Conservation (phyloP, 1,140 invertebrate genomes). For the Solenopsis invicta region DNA sequence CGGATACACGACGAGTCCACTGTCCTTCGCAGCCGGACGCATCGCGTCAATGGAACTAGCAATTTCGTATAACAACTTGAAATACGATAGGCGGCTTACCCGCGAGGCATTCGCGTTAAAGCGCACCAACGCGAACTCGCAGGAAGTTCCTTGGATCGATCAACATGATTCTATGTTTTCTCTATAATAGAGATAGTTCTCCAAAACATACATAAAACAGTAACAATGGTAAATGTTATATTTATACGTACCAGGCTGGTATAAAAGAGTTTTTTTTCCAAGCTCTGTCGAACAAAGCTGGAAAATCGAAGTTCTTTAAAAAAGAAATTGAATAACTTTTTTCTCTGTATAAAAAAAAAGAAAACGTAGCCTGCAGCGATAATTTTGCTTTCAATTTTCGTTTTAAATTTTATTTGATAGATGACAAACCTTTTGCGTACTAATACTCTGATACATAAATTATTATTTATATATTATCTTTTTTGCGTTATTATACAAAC, state of each 20-base stretch:
- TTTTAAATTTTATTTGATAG: not conserved
- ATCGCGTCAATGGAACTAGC: constrained; percentile 52
- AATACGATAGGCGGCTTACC: constrained; percentile 38
- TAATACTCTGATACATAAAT: not conserved
- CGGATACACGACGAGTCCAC: constrained; percentile 33
- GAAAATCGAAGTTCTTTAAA: not conserved
- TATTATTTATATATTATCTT: not conserved
- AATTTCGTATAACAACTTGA: constrained; percentile 48
- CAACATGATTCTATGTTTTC: constrained; percentile 2
- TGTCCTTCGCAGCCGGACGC: constrained; percentile 52
- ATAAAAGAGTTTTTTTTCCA: not conserved
- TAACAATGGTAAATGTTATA: not conserved
- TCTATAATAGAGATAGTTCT: not conserved
- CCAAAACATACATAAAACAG: not conserved
- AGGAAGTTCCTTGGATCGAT: constrained; percentile 5
- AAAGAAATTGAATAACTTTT: not conserved
- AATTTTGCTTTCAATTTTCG: not conserved
- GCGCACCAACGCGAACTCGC: not conserved
- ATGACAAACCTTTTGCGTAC: not conserved
- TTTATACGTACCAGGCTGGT: not conserved
- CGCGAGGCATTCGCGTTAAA: constrained; percentile 13
- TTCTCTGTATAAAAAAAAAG: not conserved
- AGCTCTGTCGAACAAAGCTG: not conserved
- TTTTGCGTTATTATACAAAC: not conserved
- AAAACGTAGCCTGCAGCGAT: not conserved